A percentile compares a stretch with the other conserved stretches of the same genome.
These are phyloP conservation scores for Andrena fulva DNA, from an alignment of 2,888 invertebrate species.

Conservation along the genomic window DNA sequence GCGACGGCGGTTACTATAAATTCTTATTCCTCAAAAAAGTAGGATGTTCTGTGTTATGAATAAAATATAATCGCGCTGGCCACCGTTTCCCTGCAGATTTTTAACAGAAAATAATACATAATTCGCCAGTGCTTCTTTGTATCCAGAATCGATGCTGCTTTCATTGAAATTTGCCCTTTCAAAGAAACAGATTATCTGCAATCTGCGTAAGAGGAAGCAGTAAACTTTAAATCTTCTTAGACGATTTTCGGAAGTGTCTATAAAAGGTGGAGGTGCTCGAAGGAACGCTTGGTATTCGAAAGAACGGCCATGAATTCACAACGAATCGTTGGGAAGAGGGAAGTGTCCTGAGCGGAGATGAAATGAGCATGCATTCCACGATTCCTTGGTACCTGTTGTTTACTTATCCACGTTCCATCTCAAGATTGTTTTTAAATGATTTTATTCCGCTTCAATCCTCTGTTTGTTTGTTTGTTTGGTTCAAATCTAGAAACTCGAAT, in stretches of 20 bases:
- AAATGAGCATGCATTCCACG: constrained; percentile 47
- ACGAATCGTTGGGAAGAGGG: constrained; percentile 34
- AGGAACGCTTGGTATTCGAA: constrained; percentile 63
- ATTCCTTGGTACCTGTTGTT: constrained; percentile 41
- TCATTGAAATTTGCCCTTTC: background rate
- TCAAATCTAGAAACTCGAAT: no score
- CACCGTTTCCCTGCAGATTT: background rate
- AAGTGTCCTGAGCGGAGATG: constrained; percentile 37
- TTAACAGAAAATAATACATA: background rate
- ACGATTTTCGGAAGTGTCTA: constrained; percentile 22
- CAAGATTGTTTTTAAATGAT: background rate
- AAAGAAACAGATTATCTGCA: constrained; percentile 3
- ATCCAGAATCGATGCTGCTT: background rate
- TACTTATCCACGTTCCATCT: constrained; percentile 13
- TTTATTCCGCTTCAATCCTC: no score
- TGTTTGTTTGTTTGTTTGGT: no score
- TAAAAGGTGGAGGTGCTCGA: constrained; percentile 50
- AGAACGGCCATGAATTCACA: constrained; percentile 57
- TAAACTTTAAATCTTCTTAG: constrained; percentile 22
- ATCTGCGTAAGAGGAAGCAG: background rate
- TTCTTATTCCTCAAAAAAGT: constrained; percentile 16
- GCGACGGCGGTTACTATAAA: constrained; percentile 9
- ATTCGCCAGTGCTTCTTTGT: background rate
- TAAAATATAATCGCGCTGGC: constrained; percentile 9
- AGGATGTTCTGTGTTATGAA: constrained; percentile 26